Evolutionary conservation across 1,140 invertebrate species (phyloP), one percentile per base, ranked within the genome.

Genomic region (Pogonomyrmex californicus): DNA sequence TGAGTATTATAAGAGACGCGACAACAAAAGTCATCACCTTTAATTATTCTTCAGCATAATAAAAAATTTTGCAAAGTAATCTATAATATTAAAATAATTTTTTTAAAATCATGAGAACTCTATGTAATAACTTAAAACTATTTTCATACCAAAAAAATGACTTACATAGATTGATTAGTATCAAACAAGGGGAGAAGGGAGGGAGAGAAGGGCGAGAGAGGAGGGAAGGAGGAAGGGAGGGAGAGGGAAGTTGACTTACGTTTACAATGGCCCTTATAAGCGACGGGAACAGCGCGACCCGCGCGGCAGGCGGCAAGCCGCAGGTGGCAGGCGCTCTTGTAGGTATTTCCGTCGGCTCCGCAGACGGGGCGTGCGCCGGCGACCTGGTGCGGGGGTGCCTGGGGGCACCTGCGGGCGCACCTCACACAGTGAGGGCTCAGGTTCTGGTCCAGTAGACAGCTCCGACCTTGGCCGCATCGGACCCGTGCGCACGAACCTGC

Each of bases 401-500:
- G 93, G 58, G 96, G 96, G 94, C 98, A 98, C 90, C 96, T 96
- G 66, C 97, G 96, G 70, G 96, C 95, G 94, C 98, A 98, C 85
- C 96, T 96, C 77, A 98, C 97, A 95, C 98, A 98, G 93, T 98
- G 98, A 23, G 98, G 97, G 86, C 96, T 97, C 93, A 97, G 95
- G 94, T 98, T 98, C 92, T 98, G 98, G 95, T 99, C 98, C 93
- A 98, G 95, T 41, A 98, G 96, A 95, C 98, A 99, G 78, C 97
- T 97, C 91, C 98, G 97, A 44, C 97, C 98, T 91, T 97, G 97
- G 49, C 97, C 96, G 95, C 98, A 99, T 10, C 96, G 96, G 66
- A 98, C 97, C 88, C 96, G 96, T 90, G 97, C 97, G 95, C 98
- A 98, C 86, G 97, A 97, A 93, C 97, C 97, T 96, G 96, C 93